Conservation (phyloP, 2,113 vertebrate species). For the Sander vitreus region DNA sequence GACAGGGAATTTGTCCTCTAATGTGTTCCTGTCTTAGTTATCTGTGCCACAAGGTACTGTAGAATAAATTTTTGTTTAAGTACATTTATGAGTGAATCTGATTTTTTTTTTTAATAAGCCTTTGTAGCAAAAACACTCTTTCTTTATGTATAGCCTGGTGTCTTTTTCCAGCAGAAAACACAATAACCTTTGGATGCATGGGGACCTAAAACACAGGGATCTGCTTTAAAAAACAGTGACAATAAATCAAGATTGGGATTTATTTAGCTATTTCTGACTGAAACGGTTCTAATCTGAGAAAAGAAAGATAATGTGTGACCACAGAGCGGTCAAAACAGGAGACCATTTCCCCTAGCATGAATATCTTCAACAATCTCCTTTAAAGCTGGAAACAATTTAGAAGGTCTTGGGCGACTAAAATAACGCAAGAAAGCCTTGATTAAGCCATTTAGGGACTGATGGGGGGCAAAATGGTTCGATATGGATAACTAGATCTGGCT, state of each 20-base stretch:
- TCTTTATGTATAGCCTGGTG: not conserved
- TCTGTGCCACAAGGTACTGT: not conserved
- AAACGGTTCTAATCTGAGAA: not conserved
- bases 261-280: not conserved
- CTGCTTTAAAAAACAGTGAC: too few species aligned
- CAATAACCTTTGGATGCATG: not conserved
- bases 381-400: constrained; percentile 84
- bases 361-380: constrained; percentile 79
- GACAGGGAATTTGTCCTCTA: not conserved
- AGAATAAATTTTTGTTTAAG: not conserved
- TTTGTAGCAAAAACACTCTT: not conserved
- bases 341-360: constrained; percentile 47
- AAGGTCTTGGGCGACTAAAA: constrained; percentile 81
- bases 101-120: too few species aligned
- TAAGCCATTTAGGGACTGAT: constrained; percentile 75
- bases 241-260: not conserved
- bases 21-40: not conserved
- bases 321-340: constrained; percentile 8
- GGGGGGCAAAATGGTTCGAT: constrained; percentile 61
- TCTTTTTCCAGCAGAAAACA: not conserved
- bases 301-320: constrained; percentile 15
- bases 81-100: not conserved
- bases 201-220: not conserved
- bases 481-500: constrained; percentile 18
- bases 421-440: constrained; percentile 75